These are phyloP conservation scores for Ostrea denselamellosa DNA, from an alignment of 1,140 invertebrate species.

Conservation along the genomic window DNA sequence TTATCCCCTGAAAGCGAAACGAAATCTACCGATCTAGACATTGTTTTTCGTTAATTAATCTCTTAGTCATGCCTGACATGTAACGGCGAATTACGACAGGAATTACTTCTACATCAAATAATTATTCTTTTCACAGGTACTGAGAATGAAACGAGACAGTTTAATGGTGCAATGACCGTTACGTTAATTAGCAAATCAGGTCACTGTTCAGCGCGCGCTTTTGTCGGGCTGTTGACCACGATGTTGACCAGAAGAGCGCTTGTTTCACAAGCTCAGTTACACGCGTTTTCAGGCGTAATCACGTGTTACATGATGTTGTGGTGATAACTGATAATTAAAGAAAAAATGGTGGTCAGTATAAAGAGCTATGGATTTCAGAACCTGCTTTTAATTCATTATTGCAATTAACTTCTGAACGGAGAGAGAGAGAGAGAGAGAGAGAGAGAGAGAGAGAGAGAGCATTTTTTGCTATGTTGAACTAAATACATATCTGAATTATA, in stretches of 20 bases:
- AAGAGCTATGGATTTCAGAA: no score
- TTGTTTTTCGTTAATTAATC: not conserved
- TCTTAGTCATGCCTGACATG: not conserved
- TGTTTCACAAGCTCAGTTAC: conserved; percentile 8
- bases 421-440: no score
- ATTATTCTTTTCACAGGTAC: conserved; percentile 17
- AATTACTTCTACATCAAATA: not conserved
- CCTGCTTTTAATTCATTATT: no score
- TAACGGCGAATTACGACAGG: not conserved
- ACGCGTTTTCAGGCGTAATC: not conserved
- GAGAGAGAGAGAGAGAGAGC: no score
- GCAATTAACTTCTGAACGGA: no score
- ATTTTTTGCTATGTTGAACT: no score
- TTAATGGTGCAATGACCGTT: conserved; percentile 1
- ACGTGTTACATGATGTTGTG: not conserved
- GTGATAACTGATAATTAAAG: not conserved
- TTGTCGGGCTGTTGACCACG: not conserved
- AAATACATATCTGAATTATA: no score
- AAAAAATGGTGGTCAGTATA: not conserved
- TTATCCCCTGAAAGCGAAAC: not conserved
- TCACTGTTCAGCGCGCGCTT: not conserved
- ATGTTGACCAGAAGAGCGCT: not conserved
- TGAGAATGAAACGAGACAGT: not conserved
- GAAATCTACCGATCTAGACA: not conserved
- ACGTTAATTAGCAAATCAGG: not conserved